Conservation (phyloP, 2,888 invertebrate genomes). For the Caradrina kadenii region DNA sequence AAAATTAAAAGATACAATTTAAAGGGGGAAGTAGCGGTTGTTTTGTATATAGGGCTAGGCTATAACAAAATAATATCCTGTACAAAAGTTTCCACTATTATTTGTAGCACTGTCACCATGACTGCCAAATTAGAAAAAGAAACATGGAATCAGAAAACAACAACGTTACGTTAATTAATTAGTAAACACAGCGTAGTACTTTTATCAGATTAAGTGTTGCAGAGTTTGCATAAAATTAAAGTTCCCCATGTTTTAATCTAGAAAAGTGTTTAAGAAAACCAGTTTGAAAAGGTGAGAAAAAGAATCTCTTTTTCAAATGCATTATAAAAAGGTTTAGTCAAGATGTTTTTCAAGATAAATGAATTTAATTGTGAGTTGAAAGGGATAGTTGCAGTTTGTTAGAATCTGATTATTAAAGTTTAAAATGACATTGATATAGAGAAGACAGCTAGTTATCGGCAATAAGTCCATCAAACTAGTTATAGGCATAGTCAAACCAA, state of each 20-base stretch:
- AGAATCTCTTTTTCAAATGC: neutral
- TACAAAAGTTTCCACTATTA: neutral
- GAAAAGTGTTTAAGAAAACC: conserved; percentile 33
- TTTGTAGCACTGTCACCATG: no score
- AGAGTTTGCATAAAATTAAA: conserved; percentile 28
- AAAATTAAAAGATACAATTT: no score
- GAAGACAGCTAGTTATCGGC: neutral
- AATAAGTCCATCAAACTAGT: no score
- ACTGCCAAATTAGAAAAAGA: neutral
- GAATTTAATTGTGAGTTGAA: neutral
- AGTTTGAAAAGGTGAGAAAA: neutral
- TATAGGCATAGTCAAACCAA: no score
- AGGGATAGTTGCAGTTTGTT: neutral
- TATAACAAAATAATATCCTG: no score
- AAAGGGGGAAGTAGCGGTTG: no score
- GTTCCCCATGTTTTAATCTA: conserved; percentile 41
- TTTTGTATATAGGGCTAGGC: no score
- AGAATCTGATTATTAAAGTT: no score
- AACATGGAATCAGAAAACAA: neutral
- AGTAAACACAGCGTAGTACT: conserved; percentile 12
- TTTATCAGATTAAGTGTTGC: conserved; percentile 38
- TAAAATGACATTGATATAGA: neutral
- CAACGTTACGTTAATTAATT: conserved; percentile 9
- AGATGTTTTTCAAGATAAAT: neutral
- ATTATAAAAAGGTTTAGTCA: neutral